Conservation (phyloP, 2,888 invertebrate genomes). For the Ferdinandea cuprea region DNA sequence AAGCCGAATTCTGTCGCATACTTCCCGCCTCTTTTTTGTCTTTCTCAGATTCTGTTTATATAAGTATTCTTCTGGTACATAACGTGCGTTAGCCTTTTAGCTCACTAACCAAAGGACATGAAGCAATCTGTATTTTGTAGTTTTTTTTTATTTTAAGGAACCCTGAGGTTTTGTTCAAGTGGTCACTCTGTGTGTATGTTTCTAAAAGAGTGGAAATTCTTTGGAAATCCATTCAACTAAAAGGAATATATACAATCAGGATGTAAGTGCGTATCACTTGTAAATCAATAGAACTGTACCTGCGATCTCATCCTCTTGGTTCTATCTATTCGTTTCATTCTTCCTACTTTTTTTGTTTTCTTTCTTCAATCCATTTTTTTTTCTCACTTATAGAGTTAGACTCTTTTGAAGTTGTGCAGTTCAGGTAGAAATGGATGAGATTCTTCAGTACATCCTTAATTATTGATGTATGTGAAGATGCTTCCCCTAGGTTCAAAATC, state of each 20-base stretch:
- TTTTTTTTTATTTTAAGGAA: conserved; percentile 41
- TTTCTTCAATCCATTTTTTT: conserved; percentile 42
- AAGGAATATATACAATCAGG: conserved; percentile 70
- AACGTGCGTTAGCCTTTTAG: conserved; percentile 60
- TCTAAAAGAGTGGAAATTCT: conserved; percentile 69
- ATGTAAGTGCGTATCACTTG: conserved; percentile 74
- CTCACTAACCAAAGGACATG: conserved; percentile 53
- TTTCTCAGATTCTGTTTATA: conserved; percentile 29
- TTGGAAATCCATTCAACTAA: conserved; percentile 68
- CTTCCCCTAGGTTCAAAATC: conserved; percentile 60
- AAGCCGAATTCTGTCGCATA: conserved; percentile 11
- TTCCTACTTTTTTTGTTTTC: conserved; percentile 16
- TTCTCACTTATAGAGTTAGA: conserved; percentile 40
- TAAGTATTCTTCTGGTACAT: conserved; percentile 15
- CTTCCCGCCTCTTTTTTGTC: conserved; percentile 57
- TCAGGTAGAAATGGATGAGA: conserved; percentile 68
- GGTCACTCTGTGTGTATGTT: conserved; percentile 60
- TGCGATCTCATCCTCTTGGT: conserved; percentile 69
- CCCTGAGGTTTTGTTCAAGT: conserved; percentile 74
- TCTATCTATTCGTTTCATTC: conserved; percentile 49
- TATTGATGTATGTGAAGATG: conserved; percentile 62
- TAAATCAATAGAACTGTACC: conserved; percentile 73
- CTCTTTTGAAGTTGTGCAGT: conserved; percentile 21
- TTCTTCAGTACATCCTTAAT: conserved; percentile 60
- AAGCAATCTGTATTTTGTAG: conserved; percentile 51